Conservation (phyloP, 2,113 vertebrate species). For the Pygoscelis antarcticus region DNA sequence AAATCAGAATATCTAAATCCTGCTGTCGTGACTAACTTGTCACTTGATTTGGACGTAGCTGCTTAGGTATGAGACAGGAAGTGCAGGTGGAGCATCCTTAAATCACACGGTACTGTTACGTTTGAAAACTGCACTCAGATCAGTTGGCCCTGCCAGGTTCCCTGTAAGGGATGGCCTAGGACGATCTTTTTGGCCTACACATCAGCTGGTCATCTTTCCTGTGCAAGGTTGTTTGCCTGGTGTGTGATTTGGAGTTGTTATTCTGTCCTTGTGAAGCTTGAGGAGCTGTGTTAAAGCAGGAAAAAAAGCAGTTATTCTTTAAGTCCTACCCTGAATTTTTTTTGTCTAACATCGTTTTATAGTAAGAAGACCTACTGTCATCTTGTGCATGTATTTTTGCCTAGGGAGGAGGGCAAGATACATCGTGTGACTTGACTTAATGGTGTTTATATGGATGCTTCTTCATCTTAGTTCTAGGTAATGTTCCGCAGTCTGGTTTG, state of each 20-base stretch:
- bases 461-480: background rate
- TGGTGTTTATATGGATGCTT: background rate
- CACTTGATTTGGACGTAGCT: background rate
- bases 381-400: background rate
- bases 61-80: background rate
- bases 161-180: background rate
- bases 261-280: background rate
- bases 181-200: fast-evolving
- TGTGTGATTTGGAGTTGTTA: background rate
- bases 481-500: background rate
- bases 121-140: background rate
- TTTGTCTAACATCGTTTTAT: background rate
- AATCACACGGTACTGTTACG: fast-evolving
- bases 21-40: background rate
- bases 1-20: background rate
- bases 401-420: background rate
- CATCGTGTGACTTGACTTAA: background rate
- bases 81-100: no score
- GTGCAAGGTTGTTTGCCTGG: background rate
- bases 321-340: background rate
- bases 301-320: background rate
- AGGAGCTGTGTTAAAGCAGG: background rate
- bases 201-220: background rate
- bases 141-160: background rate
- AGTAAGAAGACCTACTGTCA: background rate